Percentiles rank a stretch among this genome's conserved stretches.
Evolutionary conservation across 1,140 invertebrate genomes (phyloP).

Genomic region (Eurosta solidaginis): DNA sequence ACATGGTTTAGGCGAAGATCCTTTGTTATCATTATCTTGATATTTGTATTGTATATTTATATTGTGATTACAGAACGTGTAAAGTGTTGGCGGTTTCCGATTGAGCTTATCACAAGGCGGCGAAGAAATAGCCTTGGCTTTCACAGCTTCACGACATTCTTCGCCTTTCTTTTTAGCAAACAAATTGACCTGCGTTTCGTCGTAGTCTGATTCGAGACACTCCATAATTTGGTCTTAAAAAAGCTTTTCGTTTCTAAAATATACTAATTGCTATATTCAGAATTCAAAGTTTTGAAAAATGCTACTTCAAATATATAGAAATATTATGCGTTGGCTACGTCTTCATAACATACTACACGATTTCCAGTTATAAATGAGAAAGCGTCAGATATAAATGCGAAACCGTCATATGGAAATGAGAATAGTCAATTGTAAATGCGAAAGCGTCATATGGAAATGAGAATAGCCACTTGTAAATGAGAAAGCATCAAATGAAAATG

Average conservation of each 20-base stretch:
- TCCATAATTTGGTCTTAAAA: not conserved
- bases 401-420: no score
- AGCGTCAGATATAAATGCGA: no score
- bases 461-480: no score
- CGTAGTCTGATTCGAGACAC: not conserved
- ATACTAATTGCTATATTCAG: not conserved
- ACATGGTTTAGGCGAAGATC: not conserved
- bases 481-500: no score
- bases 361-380: no score
- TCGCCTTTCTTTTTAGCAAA: not conserved
- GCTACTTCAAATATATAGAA: not conserved
- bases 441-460: no score
- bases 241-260: not conserved
- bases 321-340: no score
- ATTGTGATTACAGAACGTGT: slow-evolving; percentile 13
- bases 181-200: not conserved
- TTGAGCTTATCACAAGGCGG: not conserved
- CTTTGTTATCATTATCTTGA: not conserved
- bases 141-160: not conserved
- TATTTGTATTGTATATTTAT: slow-evolving; percentile 19
- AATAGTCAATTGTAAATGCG: no score
- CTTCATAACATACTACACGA: no score
- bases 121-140: not conserved
- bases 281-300: not conserved
- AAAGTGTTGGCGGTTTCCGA: not conserved